Evolutionary conservation across 2,888 invertebrate species (phyloP).

Genomic region (Cotesia congregata): DNA sequence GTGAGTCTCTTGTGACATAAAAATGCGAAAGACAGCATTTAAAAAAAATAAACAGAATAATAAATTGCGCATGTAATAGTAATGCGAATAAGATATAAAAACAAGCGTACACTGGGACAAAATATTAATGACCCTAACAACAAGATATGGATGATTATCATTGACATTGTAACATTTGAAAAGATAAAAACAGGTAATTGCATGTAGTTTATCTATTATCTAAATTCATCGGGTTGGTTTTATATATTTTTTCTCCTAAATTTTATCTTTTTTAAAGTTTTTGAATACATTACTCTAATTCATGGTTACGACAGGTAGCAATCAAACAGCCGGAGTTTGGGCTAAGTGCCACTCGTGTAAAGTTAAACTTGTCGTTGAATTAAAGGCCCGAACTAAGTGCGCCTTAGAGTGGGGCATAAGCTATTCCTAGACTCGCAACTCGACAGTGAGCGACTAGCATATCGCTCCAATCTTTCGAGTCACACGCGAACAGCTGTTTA

Average conservation of each 20-base stretch:
- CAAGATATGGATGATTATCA: slow-evolving; percentile 37
- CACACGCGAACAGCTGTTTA: slow-evolving; percentile 21
- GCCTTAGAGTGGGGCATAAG: slow-evolving; percentile 15
- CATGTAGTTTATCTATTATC: slow-evolving; percentile 16
- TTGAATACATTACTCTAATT: slow-evolving; percentile 33
- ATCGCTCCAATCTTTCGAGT: slow-evolving; percentile 20
- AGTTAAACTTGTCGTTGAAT: slow-evolving; percentile 41
- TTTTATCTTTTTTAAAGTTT: slow-evolving; percentile 22
- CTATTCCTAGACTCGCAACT: slow-evolving; percentile 21
- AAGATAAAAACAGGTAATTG: slow-evolving; percentile 60
- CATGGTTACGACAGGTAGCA: slow-evolving; percentile 38
- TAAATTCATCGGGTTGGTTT: slow-evolving; percentile 9
- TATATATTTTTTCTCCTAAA: not conserved
- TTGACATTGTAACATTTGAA: slow-evolving; percentile 58
- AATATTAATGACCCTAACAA: slow-evolving; percentile 12
- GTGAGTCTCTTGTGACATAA: too few species aligned
- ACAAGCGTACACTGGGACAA: too few species aligned
- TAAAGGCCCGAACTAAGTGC: slow-evolving; percentile 36
- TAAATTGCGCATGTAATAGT: too few species aligned
- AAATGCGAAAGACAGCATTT: too few species aligned
- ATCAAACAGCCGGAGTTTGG: slow-evolving; percentile 28
- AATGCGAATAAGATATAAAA: too few species aligned
- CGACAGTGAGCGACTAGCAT: slow-evolving; percentile 18
- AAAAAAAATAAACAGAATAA: too few species aligned
- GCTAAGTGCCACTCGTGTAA: slow-evolving; percentile 38